Evolutionary conservation across 1,140 invertebrate genomes (phyloP).

Genomic region (Heliconius nattereri): DNA sequence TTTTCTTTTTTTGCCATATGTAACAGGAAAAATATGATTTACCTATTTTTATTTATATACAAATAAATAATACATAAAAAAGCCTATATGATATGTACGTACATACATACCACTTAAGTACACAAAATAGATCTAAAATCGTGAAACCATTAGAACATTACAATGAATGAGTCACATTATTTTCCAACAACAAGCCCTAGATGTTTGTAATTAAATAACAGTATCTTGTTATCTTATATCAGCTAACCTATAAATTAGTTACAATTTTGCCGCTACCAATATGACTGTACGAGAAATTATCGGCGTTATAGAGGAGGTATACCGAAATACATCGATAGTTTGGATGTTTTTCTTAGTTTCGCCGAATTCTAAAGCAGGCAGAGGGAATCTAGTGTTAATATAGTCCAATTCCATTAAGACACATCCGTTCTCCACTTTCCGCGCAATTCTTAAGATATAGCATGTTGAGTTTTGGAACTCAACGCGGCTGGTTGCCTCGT

Average conservation of each 20-base stretch:
- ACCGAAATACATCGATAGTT: not conserved
- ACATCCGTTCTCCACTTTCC: not conserved
- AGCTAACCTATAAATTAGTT: constrained; percentile 50
- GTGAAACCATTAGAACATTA: not conserved
- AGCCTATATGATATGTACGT: no score
- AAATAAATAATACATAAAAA: no score
- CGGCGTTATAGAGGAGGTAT: not conserved
- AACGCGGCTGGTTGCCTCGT: not conserved
- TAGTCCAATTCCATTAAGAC: not conserved
- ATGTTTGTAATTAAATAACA: constrained; percentile 44
- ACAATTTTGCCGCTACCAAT: not conserved
- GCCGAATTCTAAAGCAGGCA: not conserved
- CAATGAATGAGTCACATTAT: not conserved
- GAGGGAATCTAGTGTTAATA: no score
- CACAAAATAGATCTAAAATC: no score
- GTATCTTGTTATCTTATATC: constrained; percentile 47
- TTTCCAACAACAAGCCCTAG: constrained; percentile 9
- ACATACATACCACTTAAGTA: no score
- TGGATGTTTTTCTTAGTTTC: not conserved
- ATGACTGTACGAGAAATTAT: not conserved
- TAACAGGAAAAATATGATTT: no score
- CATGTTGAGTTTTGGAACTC: not conserved
- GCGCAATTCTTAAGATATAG: not conserved
- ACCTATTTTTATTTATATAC: no score
- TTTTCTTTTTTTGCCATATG: not conserved